Evolutionary conservation across 2,113 vertebrate genomes (phyloP), one percentile per base, ranked within the genome.

Genomic region (Tretioscincus oriximinensis): DNA sequence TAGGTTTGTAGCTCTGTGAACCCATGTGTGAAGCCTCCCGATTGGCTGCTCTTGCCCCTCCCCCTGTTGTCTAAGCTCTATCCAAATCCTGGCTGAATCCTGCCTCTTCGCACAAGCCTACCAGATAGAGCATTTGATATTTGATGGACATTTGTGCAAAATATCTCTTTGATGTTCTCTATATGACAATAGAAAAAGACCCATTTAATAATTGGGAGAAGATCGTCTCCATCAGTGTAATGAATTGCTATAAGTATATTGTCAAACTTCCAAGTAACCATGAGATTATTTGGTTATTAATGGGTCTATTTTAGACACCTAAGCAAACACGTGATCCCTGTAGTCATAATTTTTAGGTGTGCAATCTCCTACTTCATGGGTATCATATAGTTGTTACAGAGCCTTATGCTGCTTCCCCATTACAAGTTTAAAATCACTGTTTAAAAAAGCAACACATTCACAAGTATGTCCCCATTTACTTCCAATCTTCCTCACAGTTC

Each of bases 331-430:
- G 22, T 9, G n/a, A 86, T 68, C 76, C 70, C 88, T 86, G 77
- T 1, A 35, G 16, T 41, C 0, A 47, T 84, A 22, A 58, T 2
- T 79, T 35, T n/a, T 63, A 47, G 58, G 76, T n/a, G 82, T 82
- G 81, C 72, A 29, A 87, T 77, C 81, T 82, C 80, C 72, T 90
- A 65, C 26, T 79, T 79, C 76, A 84, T 69, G 82, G 90, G 83
- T 12, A 72, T 80, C 68, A 72, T 78, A 78, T 83, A 81, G 54
- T 54, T 2, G 24, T 0, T 22, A 80, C 80, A 29, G 66, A 81
- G 89, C 81, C 35, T 41, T 41, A 41, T 2, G 5, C 35, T 41
- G 35, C 35, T 41, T 41, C 35, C 35, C 35, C 35, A 41, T 41
- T 41, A 41, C 35, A 41, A 41, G 35, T 41, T 41, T 41, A 41